These are phyloP conservation scores for Callionymus lyra DNA, from an alignment of 2,113 vertebrate genomes.

Conservation along the genomic window DNA sequence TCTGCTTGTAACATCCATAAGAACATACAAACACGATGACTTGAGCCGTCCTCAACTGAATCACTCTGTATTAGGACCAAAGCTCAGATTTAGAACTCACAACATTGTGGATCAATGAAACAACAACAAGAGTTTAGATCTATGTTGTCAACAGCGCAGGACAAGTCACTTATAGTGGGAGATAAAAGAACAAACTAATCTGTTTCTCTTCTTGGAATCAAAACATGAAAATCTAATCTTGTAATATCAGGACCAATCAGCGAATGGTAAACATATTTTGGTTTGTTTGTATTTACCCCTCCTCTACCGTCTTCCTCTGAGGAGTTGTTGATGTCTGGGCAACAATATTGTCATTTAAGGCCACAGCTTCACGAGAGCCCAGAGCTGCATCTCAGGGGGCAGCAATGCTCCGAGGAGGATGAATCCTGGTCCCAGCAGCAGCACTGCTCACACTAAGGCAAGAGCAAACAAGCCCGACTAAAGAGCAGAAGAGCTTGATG, in stretches of 20 bases:
- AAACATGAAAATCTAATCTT: too few species aligned
- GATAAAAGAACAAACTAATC: constrained; percentile 13
- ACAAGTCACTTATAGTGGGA: constrained; percentile 5
- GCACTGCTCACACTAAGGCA: constrained; percentile 45
- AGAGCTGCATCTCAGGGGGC: constrained; percentile 38
- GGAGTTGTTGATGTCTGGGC: constrained; percentile 45
- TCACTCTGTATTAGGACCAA: constrained; percentile 28
- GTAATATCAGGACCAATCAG: constrained; percentile 8
- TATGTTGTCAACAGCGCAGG: not conserved
- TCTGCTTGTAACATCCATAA: constrained; percentile 37
- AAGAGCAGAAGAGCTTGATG: constrained; percentile 24
- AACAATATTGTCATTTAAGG: constrained; percentile 73
- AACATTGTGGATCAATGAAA: constrained; percentile 23
- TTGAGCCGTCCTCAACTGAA: constrained; percentile 33
- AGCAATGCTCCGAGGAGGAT: constrained; percentile 46
- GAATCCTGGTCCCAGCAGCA: constrained; percentile 34
- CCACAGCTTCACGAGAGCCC: constrained; percentile 47
- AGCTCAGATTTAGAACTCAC: constrained; percentile 21
- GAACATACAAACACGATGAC: constrained; percentile 27
- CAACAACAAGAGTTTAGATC: constrained; percentile 4
- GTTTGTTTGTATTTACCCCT: constrained; percentile 45
- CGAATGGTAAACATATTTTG: constrained; percentile 56
- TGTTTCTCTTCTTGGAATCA: too few species aligned
- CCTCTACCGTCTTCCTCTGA: constrained; percentile 24
- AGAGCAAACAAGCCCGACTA: constrained; percentile 32